Evolutionary conservation across 2,113 vertebrate genomes (phyloP).

Genomic region (Cebidichthys violaceus): DNA sequence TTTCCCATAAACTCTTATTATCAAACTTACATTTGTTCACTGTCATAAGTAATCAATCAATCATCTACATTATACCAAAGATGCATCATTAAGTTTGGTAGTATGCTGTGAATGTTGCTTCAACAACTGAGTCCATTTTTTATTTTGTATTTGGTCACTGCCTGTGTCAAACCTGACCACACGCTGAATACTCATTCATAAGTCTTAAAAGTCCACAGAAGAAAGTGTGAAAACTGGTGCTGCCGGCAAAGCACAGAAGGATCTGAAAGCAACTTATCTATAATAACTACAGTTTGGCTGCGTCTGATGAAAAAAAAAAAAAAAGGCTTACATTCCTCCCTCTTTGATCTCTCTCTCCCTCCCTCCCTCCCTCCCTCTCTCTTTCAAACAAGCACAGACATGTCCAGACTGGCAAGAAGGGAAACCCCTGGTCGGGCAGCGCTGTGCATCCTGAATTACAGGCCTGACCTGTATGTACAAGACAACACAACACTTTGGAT

Average conservation of each 20-base stretch:
- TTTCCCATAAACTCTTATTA: not conserved
- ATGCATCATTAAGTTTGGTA: not conserved
- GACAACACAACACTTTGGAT: constrained; percentile 19
- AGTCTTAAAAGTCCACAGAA: not conserved
- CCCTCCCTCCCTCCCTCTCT: not conserved
- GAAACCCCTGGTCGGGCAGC: constrained; percentile 45
- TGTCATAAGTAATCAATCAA: not conserved
- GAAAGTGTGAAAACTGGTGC: constrained; percentile 13
- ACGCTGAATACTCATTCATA: not conserved
- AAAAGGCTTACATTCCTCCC: constrained; percentile 30
- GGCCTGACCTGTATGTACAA: constrained; percentile 35
- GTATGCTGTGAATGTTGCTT: not conserved
- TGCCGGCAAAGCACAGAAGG: not conserved
- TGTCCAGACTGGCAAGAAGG: constrained; percentile 39
- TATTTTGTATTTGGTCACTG: not conserved
- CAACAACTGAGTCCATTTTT: not conserved
- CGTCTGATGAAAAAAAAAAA: not conserved
- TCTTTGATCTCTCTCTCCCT: constrained; percentile 20
- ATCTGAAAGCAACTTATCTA: constrained; percentile 6
- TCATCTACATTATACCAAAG: not conserved
- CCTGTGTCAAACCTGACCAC: not conserved
- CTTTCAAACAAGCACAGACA: constrained; percentile 55
- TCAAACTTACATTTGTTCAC: not conserved
- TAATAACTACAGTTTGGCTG: constrained; percentile 25
- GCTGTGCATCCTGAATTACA: constrained; percentile 46